A percentile compares a stretch with the other conserved stretches of the same genome.
phyloP scores from a whole-genome alignment of 2,113 vertebrate species.

The Tympanuchus pallidicinctus region DNA sequence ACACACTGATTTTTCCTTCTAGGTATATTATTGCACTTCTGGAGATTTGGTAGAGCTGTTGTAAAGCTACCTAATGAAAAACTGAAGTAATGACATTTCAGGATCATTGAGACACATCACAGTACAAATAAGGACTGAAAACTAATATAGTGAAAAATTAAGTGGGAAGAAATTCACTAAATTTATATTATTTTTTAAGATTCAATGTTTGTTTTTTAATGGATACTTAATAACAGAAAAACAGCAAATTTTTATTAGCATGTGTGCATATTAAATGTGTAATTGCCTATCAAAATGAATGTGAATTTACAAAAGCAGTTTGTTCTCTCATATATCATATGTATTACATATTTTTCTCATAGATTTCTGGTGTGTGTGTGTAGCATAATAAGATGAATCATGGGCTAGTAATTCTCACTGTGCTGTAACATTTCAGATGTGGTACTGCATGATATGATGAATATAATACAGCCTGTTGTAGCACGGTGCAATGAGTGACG shows the following conservation, averaged over 20 bases:
- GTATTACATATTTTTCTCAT: background rate
- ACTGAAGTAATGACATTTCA: constrained; percentile 47
- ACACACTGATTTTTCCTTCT: constrained; percentile 21
- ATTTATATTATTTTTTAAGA: constrained; percentile 10
- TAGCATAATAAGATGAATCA: background rate
- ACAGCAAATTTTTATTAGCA: background rate
- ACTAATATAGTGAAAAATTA: constrained; percentile 40
- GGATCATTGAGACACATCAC: constrained; percentile 19
- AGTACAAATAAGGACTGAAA: constrained; percentile 62
- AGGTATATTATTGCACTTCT: background rate
- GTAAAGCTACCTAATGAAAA: constrained; percentile 20
- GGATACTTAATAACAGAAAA: constrained; percentile 9
- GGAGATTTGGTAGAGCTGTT: constrained; percentile 1
- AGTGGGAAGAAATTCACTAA: constrained; percentile 11
- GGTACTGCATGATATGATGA: background rate
- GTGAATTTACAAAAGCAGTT: background rate
- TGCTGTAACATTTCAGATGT: background rate
- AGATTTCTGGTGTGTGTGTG: background rate
- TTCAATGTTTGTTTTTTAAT: background rate
- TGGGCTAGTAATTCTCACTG: background rate
- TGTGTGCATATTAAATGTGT: background rate
- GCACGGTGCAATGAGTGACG: background rate
- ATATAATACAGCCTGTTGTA: background rate
- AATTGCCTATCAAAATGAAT: background rate
- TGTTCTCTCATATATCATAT: background rate